Evolutionary conservation across 2,113 vertebrate species (phyloP), one percentile per base, ranked within the genome.

Genomic region (Oreotrochilus melanogaster): DNA sequence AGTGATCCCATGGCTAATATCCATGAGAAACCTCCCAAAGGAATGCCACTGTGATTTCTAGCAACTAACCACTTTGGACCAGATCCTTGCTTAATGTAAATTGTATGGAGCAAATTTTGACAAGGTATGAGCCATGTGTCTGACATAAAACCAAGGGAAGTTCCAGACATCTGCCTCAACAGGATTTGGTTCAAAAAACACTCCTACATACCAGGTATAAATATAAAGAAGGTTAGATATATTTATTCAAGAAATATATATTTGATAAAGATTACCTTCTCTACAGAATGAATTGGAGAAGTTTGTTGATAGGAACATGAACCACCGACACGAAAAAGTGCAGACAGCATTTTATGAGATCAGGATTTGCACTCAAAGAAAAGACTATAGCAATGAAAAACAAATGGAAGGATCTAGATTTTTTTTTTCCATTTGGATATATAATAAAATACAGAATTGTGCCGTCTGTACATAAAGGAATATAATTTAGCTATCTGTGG

Each of bases 81-180:
- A 86, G 67, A 90, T 67, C 51, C 35, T 60, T 65, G 9, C 35
- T 89, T 5, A 7, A 48, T 42, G 50, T 84, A 92, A 91, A 93
- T 45, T 1, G 11, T 60, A 79, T 87, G 51, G 8, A 74, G 35
- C 71, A 90, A 96, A 92, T 94, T 97, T 93, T 39, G 90, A 92
- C 0, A 9, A 90, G 60, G 25, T 92, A 86, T 33, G n/a, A 95
- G 69, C 67, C 67, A 64, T 83, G 85, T 83, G 88, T 90, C 78
- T 95, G 95, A 96, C 82, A 96, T 92, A 89, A 90, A 97, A 92
- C 88, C 94, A 92, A 88, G 94, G 96, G 92, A 95, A 96, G 86
- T 96, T 93, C 88, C 96, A 96, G 95, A 78, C 94, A 97, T 96
- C 92, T 97, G 90, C 65, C 81, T 96, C 72, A 92, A 90, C 79